Evolutionary conservation across 2,888 invertebrate species (phyloP).

Genomic region (Halictus ligatus): DNA sequence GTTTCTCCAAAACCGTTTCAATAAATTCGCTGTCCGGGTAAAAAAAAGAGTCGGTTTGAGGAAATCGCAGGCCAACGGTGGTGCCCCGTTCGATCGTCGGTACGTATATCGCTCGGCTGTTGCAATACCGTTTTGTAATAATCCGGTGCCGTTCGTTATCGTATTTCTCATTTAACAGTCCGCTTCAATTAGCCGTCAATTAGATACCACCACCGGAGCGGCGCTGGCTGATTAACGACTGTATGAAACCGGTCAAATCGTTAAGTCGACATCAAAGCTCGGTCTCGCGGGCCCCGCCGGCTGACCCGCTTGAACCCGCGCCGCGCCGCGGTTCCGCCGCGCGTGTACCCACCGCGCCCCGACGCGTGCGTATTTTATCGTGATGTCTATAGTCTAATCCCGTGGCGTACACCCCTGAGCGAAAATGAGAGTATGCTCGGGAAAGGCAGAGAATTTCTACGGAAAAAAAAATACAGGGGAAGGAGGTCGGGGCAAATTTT

Average conservation of each 20-base stretch:
- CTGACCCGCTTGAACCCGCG: conserved; percentile 62
- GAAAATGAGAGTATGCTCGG: not conserved
- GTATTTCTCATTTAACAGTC: conserved; percentile 72
- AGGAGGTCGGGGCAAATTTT: no score
- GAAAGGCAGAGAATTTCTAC: no score
- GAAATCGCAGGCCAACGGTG: conserved; percentile 39
- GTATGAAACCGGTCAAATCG: conserved; percentile 72
- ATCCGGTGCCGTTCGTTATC: conserved; percentile 66
- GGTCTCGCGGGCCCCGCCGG: conserved; percentile 28
- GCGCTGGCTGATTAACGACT: conserved; percentile 69
- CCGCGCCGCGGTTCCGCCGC: conserved; percentile 30
- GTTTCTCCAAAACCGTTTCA: not conserved
- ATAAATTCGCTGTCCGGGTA: not conserved
- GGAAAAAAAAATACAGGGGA: no score
- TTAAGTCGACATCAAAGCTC: conserved; percentile 67
- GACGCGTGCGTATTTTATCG: conserved; percentile 52
- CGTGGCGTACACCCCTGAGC: not conserved
- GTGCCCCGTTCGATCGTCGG: conserved; percentile 32
- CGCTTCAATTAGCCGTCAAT: conserved; percentile 74
- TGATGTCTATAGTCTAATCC: conserved; percentile 11
- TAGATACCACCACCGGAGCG: conserved; percentile 68
- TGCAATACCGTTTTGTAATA: conserved; percentile 70
- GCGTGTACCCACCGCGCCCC: conserved; percentile 41
- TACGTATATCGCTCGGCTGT: conserved; percentile 43
- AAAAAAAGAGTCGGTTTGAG: conserved; percentile 18